Evolutionary conservation across 1,140 invertebrate species (phyloP).

Genomic region (Ips typographus): DNA sequence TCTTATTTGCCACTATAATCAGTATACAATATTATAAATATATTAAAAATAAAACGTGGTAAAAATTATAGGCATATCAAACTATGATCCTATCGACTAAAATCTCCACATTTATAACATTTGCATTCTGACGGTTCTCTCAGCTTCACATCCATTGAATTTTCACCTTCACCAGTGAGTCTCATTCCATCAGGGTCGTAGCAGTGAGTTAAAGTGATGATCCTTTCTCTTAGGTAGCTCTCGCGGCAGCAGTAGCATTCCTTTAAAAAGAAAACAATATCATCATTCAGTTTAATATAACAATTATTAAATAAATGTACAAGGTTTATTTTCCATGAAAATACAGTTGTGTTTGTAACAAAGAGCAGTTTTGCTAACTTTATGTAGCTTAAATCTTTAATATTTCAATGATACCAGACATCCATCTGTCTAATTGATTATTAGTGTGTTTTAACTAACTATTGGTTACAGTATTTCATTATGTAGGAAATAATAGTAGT

Average conservation of each 20-base stretch:
- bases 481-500: too few relatives aligned
- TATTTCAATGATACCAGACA: too few relatives aligned
- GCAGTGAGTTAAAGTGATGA: slow-evolving; percentile 80
- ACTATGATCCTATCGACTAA: slow-evolving; percentile 57
- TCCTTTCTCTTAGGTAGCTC: slow-evolving; percentile 75
- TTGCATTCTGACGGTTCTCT: slow-evolving; percentile 85
- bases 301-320: background rate
- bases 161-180: slow-evolving; percentile 61
- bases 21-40: too few relatives aligned
- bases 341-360: too few relatives aligned
- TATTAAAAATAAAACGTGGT: background rate
- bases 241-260: slow-evolving; percentile 91
- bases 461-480: too few relatives aligned
- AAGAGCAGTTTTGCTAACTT: too few relatives aligned
- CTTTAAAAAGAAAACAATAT: slow-evolving; percentile 54
- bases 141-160: slow-evolving; percentile 77
- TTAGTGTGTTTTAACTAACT: too few relatives aligned
- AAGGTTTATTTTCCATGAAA: too few relatives aligned
- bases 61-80: slow-evolving; percentile 8
- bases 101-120: slow-evolving; percentile 84
- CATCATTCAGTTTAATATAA: background rate
- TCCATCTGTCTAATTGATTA: too few relatives aligned
- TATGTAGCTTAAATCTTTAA: too few relatives aligned
- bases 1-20: too few relatives aligned
- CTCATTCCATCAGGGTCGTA: slow-evolving; percentile 83